Evolutionary conservation across 1,140 invertebrate species (phyloP).

Genomic region (Odontomachus brunneus): DNA sequence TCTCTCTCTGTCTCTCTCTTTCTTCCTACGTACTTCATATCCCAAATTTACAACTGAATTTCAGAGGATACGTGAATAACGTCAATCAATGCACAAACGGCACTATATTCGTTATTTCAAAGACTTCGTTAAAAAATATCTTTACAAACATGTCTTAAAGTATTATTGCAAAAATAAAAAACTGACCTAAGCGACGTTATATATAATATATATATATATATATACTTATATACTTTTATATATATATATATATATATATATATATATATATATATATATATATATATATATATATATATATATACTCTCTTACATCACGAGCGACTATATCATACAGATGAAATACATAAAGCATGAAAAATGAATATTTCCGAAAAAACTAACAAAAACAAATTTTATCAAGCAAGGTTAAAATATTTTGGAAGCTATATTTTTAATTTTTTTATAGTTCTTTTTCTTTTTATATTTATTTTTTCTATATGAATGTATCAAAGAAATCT

Average conservation of each 20-base stretch:
- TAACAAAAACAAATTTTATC: no score
- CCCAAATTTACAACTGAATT: conserved; percentile 21
- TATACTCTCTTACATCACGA: conserved; percentile 32
- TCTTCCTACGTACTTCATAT: neutral
- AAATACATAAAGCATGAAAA: no score
- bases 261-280: no score
- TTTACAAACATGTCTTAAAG: conserved; percentile 30
- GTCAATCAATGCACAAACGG: neutral
- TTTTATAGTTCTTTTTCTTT: neutral
- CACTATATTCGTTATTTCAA: neutral
- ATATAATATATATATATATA: no score
- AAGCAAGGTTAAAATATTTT: no score
- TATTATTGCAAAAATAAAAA: conserved; percentile 54
- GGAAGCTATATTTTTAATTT: neutral
- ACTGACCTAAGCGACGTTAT: conserved; percentile 24
- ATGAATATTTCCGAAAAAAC: no score
- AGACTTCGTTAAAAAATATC: conserved; percentile 51
- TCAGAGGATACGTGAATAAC: conserved; percentile 9
- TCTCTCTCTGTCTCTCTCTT: no score
- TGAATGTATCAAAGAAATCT: neutral
- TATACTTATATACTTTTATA: no score
- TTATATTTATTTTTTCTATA: neutral
- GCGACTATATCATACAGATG: no score
- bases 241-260: no score
- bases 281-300: no score